A percentile compares a stretch with the other conserved stretches of the same genome.
Evolutionary conservation across 2,797 vertebrate genomes (phyloP).

Genomic region (Euthynnus affinis): DNA sequence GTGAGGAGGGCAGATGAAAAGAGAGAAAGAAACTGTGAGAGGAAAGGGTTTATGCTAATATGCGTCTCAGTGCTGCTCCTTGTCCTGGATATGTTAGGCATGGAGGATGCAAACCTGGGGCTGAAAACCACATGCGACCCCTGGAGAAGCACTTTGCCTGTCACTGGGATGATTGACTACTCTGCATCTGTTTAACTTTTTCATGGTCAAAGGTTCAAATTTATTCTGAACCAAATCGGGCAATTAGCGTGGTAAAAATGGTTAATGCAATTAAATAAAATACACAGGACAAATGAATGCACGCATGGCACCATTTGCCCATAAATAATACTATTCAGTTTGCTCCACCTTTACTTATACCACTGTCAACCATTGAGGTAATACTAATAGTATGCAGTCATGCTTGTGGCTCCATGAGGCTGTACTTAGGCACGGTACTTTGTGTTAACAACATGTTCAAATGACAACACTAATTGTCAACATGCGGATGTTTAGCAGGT

Average conservation of each 20-base stretch:
- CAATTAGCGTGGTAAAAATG: not conserved
- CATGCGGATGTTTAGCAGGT: no score
- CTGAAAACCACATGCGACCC: constrained; percentile 54
- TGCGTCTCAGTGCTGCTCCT: constrained; percentile 40
- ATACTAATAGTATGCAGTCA: not conserved
- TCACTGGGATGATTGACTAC: constrained; percentile 64
- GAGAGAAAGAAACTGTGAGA: constrained; percentile 18
- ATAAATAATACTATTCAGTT: not conserved
- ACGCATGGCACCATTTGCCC: not conserved
- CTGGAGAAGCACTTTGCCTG: constrained; percentile 53
- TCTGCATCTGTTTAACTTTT: constrained; percentile 43
- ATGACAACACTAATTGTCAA: not conserved
- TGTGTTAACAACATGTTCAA: not conserved
- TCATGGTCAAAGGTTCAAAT: constrained; percentile 46
- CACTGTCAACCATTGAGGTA: not conserved
- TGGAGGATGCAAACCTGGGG: constrained; percentile 54
- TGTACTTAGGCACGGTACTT: not conserved
- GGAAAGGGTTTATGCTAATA: constrained; percentile 59
- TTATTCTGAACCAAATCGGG: constrained; percentile 28
- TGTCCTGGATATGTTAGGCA: constrained; percentile 44
- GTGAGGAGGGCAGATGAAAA: constrained; percentile 53
- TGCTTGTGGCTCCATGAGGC: not conserved
- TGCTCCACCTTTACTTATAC: not conserved
- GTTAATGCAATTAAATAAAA: not conserved
- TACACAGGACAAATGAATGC: constrained; percentile 2